Conservation (phyloP, 2,113 vertebrate species). For the Piaya cayana region DNA sequence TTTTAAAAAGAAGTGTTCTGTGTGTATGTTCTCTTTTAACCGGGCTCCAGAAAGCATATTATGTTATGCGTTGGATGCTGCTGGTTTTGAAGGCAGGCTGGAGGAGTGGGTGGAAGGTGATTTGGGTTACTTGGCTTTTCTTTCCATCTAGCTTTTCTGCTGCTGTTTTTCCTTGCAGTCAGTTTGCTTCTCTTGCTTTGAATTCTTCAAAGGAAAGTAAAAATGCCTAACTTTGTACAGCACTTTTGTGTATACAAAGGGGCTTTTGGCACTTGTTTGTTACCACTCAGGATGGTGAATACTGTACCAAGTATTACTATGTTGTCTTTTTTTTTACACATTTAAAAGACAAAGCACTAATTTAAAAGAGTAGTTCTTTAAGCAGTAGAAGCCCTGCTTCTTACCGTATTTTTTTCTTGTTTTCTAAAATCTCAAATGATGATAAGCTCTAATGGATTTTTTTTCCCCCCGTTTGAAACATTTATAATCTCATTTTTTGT, state of each 20-base stretch:
- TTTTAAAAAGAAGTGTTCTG: neutral
- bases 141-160: neutral
- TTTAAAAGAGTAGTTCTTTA: neutral
- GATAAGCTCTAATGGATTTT: neutral
- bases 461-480: neutral
- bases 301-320: neutral
- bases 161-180: conserved; percentile 1
- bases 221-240: neutral
- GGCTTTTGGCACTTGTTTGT: neutral
- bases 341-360: neutral
- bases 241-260: neutral
- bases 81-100: neutral
- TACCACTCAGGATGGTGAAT: neutral
- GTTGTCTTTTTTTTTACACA: neutral
- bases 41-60: neutral
- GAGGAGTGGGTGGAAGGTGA: neutral
- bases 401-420: neutral
- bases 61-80: neutral
- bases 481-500: neutral
- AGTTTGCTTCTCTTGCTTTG: neutral
- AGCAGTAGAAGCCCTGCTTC: neutral
- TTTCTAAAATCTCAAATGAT: neutral
- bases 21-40: neutral
- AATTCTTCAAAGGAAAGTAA: neutral
- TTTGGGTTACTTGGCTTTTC: neutral